Percentiles rank a stretch among this genome's conserved stretches.
Conservation (phyloP, 2,113 vertebrate species). For the Tonatia bakeri region DNA sequence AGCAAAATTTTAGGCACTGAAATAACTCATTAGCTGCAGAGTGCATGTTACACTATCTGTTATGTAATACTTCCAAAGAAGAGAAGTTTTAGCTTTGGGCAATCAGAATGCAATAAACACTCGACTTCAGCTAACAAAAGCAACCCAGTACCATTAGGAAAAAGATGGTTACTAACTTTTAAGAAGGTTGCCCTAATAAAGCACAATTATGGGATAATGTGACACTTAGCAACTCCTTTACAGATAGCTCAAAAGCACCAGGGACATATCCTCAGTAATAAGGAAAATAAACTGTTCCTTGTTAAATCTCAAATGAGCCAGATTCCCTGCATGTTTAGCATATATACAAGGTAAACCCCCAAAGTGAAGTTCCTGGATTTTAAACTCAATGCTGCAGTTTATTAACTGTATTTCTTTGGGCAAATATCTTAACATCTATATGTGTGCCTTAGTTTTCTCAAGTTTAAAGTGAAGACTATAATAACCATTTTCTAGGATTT, state of each 20-base stretch:
- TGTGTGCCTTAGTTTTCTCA: not conserved
- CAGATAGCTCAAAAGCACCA: not conserved
- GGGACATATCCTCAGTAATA: not conserved
- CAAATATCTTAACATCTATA: not conserved
- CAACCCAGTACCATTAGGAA: slow-evolving; percentile 37
- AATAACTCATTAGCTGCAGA: slow-evolving; percentile 34
- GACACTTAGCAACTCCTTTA: not conserved
- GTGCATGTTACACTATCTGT: slow-evolving; percentile 7
- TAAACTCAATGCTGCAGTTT: not conserved
- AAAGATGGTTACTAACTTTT: not conserved
- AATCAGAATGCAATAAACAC: slow-evolving; percentile 56
- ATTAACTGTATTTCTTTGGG: not conserved
- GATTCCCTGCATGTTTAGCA: not conserved
- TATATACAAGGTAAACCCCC: not conserved
- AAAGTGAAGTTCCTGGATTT: not conserved
- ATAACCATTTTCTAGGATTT: not conserved
- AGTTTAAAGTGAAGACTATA: not conserved
- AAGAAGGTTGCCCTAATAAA: slow-evolving; percentile 28
- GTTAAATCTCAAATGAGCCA: slow-evolving; percentile 3
- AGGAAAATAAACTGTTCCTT: slow-evolving; percentile 14
- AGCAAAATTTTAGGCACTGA: slow-evolving; percentile 46
- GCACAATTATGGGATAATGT: not conserved
- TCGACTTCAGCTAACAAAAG: slow-evolving; percentile 41
- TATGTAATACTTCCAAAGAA: not conserved
- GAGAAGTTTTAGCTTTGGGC: slow-evolving; percentile 37